Evolutionary conservation across 2,888 invertebrate genomes (phyloP).

Genomic region (Parascotia fuliginaria): DNA sequence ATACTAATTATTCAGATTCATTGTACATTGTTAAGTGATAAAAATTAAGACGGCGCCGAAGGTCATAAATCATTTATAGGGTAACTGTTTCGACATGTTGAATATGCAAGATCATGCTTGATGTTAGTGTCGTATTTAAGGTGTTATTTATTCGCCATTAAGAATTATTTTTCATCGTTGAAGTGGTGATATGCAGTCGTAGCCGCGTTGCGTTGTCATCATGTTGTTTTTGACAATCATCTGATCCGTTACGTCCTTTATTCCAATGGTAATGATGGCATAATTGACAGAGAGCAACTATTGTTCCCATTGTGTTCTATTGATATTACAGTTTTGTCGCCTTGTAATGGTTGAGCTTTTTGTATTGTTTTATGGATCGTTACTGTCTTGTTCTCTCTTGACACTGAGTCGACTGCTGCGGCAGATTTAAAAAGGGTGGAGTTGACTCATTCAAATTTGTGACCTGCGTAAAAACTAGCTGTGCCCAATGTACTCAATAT

Average conservation of each 20-base stretch:
- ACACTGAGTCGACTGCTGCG: conserved; percentile 61
- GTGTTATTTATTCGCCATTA: conserved; percentile 56
- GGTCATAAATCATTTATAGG: conserved; percentile 79
- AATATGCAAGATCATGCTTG: conserved; percentile 69
- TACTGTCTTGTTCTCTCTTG: conserved; percentile 61
- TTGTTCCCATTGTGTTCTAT: conserved; percentile 83
- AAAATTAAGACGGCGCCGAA: conserved; percentile 68
- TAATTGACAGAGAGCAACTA: conserved; percentile 84
- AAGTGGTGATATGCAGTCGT: conserved; percentile 36
- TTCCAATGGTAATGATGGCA: conserved; percentile 84
- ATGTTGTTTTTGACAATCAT: conserved; percentile 77
- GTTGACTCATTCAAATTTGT: conserved; percentile 63
- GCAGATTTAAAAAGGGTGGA: conserved; percentile 78
- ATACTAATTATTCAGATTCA: conserved; percentile 66
- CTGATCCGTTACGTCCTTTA: conserved; percentile 81
- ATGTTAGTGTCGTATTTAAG: conserved; percentile 38
- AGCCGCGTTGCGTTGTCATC: conserved; percentile 66
- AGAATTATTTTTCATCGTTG: conserved; percentile 58
- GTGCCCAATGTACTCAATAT: conserved; percentile 18
- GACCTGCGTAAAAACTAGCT: conserved; percentile 45
- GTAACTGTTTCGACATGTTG: conserved; percentile 68
- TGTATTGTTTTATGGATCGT: conserved; percentile 74
- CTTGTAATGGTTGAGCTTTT: conserved; percentile 77
- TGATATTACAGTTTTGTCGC: conserved; percentile 84
- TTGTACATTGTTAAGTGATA: conserved; percentile 72